Conservation (phyloP, 2,113 vertebrate genomes). For the Rhizomys pruinosus region DNA sequence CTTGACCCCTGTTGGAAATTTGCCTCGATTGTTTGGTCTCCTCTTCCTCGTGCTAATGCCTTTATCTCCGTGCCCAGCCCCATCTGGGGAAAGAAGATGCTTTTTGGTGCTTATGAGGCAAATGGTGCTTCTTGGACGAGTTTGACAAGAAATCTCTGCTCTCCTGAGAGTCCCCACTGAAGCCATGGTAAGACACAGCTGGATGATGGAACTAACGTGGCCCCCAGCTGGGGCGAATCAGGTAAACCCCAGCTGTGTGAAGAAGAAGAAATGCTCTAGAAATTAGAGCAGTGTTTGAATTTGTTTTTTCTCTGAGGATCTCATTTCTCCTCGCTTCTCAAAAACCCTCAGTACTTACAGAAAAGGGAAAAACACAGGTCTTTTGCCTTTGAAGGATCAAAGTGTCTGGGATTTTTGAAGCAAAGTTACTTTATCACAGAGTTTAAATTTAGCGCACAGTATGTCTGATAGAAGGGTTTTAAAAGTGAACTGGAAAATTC, state of each 20-base stretch:
- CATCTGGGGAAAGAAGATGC: background rate
- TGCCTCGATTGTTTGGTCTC: background rate
- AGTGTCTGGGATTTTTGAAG: background rate
- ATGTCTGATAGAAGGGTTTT: background rate
- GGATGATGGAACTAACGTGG: background rate
- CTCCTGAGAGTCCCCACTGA: background rate
- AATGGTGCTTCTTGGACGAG: background rate
- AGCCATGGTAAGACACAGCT: background rate
- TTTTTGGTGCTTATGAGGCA: background rate
- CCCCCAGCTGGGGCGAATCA: background rate
- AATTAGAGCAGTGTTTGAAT: background rate
- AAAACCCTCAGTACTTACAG: background rate
- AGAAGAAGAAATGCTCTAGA: constrained; percentile 20
- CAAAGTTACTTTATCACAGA: background rate
- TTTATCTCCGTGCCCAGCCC: background rate
- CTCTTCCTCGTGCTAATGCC: background rate
- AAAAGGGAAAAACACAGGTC: background rate
- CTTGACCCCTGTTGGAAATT: background rate
- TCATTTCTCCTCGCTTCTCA: constrained; percentile 26
- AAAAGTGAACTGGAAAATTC: background rate
- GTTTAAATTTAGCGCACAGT: constrained; percentile 16
- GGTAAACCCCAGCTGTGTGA: background rate
- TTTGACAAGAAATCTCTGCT: background rate
- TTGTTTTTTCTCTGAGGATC: constrained; percentile 52
- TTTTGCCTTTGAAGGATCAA: constrained; percentile 15